A percentile compares a stretch with the other conserved stretches of the same genome.
Conservation (phyloP, 1,140 invertebrate genomes). For the Maconellicoccus hirsutus region DNA sequence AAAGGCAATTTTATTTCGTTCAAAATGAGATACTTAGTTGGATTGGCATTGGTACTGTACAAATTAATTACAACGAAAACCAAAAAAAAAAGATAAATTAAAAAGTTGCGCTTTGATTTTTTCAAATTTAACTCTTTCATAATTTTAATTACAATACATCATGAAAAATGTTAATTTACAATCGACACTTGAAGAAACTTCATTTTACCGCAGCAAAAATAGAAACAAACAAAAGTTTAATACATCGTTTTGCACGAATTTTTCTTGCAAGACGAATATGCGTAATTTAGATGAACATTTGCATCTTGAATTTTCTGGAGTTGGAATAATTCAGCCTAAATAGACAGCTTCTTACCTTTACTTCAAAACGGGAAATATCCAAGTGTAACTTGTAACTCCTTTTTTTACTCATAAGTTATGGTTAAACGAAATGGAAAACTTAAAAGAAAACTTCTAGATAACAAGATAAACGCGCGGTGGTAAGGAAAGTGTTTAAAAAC, state of each 20-base stretch:
- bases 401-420: background rate
- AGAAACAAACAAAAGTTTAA: background rate
- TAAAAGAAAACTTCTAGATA: background rate
- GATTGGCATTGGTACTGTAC: too few species aligned
- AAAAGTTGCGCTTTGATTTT: too few species aligned
- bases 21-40: too few species aligned
- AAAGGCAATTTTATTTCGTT: too few species aligned
- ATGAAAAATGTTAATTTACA: background rate
- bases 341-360: conserved; percentile 5
- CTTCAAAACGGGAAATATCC: background rate
- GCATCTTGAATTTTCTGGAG: background rate
- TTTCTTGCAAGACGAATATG: conserved; percentile 12
- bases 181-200: background rate
- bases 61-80: too few species aligned
- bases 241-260: background rate
- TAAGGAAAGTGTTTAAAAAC: background rate
- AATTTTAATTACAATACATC: too few species aligned
- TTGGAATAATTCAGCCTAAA: conserved; percentile 12
- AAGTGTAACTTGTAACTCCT: background rate
- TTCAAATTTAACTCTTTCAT: too few species aligned
- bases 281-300: conserved; percentile 11
- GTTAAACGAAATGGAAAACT: background rate
- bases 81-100: too few species aligned
- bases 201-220: background rate
- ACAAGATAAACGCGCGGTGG: background rate